Base-by-base conservation (phyloP, 2,113 vertebrate genomes). In the Promerops cafer region DNA sequence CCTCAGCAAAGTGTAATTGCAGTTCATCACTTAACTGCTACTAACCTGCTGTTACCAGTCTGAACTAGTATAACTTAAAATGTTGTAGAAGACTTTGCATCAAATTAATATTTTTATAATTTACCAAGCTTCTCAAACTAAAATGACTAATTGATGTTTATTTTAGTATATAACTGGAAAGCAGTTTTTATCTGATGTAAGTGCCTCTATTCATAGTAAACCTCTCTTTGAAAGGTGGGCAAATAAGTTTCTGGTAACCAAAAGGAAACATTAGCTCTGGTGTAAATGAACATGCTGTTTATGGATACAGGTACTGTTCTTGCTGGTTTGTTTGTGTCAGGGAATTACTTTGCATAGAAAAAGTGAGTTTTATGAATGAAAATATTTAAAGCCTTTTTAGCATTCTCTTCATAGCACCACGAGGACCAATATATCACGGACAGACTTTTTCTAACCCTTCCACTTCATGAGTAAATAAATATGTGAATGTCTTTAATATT, bases 1-100 rank as follows among this genome's bases (percentile, higher is more conserved):
- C 94, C 77, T 96, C 96, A 96, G 83, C 89, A 70, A 85, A 94
- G 84, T 96, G 50, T 96, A 96, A 95, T 89, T 95, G 97, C 96
- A 95, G 91, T 96, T 96, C 97, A 97, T 97, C 97, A 96, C 95
- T 97, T 97, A 97, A 97, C 96, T 98, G 97, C 96, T 97, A 95
- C 96, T 98, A 97, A 97, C 81, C 90, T 95, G 97, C 97, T 97
- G 95, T 98, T 96, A 97, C 92, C 96, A 94, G 96, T 98, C 94
- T 97, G 96, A 97, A 93, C 95, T 98, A 97, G 95, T 95, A 45
- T 91, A 95, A 91, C 66, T 79, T 91, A 65, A 97, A 94, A 94
- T 88, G 6, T 94, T 72, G 53, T 90, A 91, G 93, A 93, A 91
- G 94, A 96, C 42, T 53, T 83, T 90, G 94, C 93, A 94, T 87